Conservation (phyloP, 2,113 vertebrate genomes). For the Cyphomyrus discorhynchus region DNA sequence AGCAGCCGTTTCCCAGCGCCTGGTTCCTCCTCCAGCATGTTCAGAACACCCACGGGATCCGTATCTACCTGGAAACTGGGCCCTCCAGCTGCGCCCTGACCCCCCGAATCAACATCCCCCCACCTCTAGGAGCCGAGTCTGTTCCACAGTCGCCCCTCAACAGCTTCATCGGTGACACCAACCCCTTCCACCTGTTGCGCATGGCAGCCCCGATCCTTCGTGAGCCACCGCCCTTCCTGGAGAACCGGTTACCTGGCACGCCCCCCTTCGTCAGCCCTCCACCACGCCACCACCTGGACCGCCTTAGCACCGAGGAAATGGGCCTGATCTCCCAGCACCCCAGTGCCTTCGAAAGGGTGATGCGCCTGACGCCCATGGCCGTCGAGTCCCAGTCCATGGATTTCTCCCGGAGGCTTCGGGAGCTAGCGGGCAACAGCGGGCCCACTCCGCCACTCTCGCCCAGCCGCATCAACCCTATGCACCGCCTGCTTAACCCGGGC, state of each 20-base stretch:
- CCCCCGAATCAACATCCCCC: slow-evolving; percentile 91
- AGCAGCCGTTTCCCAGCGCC: slow-evolving; percentile 96
- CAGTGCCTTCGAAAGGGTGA: slow-evolving; percentile 99
- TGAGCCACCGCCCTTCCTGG: slow-evolving; percentile 85
- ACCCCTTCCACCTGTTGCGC: slow-evolving; percentile 92
- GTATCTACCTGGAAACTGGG: slow-evolving; percentile 97
- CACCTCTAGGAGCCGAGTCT: slow-evolving; percentile 79
- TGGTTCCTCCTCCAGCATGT: slow-evolving; percentile 99
- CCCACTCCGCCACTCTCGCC: slow-evolving; percentile 94
- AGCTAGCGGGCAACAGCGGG: slow-evolving; percentile 91
- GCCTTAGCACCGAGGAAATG: slow-evolving; percentile 97
- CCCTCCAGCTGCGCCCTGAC: slow-evolving; percentile 86
- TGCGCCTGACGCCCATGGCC: slow-evolving; percentile 91
- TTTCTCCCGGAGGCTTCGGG: slow-evolving; percentile 91
- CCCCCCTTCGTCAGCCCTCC: slow-evolving; percentile 94
- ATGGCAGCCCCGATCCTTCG: slow-evolving; percentile 93
- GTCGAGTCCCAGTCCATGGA: slow-evolving; percentile 95
- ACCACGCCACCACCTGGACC: slow-evolving; percentile 80
- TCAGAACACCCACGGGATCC: slow-evolving; percentile 96
- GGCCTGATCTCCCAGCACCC: slow-evolving; percentile 98
- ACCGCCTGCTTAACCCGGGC: slow-evolving; percentile 85
- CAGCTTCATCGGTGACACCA: slow-evolving; percentile 90
- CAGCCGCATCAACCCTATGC: slow-evolving; percentile 91
- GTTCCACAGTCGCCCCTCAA: slow-evolving; percentile 90
- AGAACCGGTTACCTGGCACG: slow-evolving; percentile 86